phyloP scores from a whole-genome alignment of 2,888 invertebrate species.

The Conistra vaccinii region DNA sequence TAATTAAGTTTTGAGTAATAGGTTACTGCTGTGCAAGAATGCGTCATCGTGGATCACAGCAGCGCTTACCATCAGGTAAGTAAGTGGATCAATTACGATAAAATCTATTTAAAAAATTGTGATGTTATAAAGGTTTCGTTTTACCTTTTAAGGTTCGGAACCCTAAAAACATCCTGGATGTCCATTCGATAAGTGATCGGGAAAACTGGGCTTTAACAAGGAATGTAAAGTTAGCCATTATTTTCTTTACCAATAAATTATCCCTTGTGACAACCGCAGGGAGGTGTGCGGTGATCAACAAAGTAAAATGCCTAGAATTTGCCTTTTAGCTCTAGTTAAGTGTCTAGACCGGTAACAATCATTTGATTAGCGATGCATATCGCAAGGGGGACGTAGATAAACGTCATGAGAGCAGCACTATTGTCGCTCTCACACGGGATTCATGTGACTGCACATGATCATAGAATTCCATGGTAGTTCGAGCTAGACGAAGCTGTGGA shows the following conservation, averaged over 20 bases:
- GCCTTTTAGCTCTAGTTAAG: constrained; percentile 18
- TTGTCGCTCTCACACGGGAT: constrained; percentile 50
- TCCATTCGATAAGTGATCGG: neutral
- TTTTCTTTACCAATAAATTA: neutral
- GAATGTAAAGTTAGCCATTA: neutral
- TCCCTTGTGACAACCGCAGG: neutral
- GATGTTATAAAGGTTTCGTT: neutral
- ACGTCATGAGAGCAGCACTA: constrained; percentile 50
- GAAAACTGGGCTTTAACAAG: neutral
- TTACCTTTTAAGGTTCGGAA: neutral
- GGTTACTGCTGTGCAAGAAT: neutral
- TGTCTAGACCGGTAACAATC: constrained; percentile 46
- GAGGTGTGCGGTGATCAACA: neutral
- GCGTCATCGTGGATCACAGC: neutral
- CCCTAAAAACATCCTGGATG: neutral
- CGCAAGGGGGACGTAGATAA: constrained; percentile 55
- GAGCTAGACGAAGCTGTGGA: neutral
- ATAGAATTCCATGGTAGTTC: neutral
- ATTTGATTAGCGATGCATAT: constrained; percentile 63
- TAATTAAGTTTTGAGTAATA: neutral
- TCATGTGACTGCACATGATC: constrained; percentile 11
- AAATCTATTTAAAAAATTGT: neutral
- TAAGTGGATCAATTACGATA: neutral
- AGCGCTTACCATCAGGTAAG: neutral
- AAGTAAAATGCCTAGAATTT: constrained; percentile 16